These are phyloP conservation scores for Lottia gigantea DNA, from an alignment of 2,888 invertebrate species.

Conservation along the genomic window DNA sequence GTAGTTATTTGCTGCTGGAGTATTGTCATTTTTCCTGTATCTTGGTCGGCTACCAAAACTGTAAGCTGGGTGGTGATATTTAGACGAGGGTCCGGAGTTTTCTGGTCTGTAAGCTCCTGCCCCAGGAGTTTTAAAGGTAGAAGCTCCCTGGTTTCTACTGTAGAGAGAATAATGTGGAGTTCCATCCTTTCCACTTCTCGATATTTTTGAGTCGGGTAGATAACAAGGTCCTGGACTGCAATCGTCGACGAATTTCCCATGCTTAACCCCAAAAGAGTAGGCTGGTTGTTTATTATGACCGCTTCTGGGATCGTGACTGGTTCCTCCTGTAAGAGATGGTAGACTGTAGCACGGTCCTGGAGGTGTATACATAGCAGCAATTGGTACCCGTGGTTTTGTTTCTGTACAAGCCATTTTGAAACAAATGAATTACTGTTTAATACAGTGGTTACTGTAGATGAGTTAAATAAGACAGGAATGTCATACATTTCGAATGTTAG, in stretches of 20 bases:
- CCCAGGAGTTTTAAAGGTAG: conserved; percentile 46
- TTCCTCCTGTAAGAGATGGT: conserved; percentile 50
- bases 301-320: conserved; percentile 51
- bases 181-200: conserved; percentile 49
- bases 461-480: too few species aligned
- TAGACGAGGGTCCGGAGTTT: conserved; percentile 48
- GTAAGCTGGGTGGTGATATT: conserved; percentile 55
- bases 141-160: conserved; percentile 36
- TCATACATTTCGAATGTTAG: too few species aligned
- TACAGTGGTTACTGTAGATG: too few species aligned
- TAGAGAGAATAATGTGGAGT: conserved; percentile 58
- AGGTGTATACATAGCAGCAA: conserved; percentile 52
- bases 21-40: conserved; percentile 45
- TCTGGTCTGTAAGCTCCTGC: conserved; percentile 54
- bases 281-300: conserved; percentile 46
- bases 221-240: conserved; percentile 45
- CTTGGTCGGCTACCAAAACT: conserved; percentile 54
- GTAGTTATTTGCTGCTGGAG: conserved; percentile 66
- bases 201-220: conserved; percentile 36
- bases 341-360: conserved; percentile 59
- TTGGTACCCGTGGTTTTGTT: conserved; percentile 50
- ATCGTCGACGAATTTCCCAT: conserved; percentile 41
- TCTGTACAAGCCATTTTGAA: conserved; percentile 45
- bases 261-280: conserved; percentile 43
- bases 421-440: too few species aligned